Evolutionary conservation across 2,113 vertebrate genomes (phyloP).

Genomic region (Poeciliopsis prolifica): DNA sequence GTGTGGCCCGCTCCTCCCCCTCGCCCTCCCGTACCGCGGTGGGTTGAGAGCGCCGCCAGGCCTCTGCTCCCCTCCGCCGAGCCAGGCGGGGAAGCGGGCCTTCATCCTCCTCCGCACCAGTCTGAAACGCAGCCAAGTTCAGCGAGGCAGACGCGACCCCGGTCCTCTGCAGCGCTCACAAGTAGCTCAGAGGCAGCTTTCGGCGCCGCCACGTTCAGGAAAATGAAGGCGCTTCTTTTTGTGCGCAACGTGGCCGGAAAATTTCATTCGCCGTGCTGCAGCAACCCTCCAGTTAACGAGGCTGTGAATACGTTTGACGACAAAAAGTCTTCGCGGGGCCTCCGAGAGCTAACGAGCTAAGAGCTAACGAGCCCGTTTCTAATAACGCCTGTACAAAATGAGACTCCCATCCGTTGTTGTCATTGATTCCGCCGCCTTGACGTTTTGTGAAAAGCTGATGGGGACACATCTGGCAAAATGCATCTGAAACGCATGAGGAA

Average conservation of each 20-base stretch:
- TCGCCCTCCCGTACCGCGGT: constrained; percentile 49
- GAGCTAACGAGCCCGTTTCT: constrained; percentile 16
- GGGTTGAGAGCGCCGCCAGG: constrained; percentile 38
- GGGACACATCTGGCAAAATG: not conserved
- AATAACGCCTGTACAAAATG: constrained; percentile 56
- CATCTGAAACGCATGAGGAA: not conserved
- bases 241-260: constrained; percentile 1
- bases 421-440: constrained; percentile 75
- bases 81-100: constrained; percentile 41
- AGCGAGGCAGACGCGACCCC: constrained; percentile 29
- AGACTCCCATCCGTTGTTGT: constrained; percentile 71
- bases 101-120: constrained; percentile 66
- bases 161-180: constrained; percentile 26
- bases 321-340: constrained; percentile 10
- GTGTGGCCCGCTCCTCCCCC: constrained; percentile 40
- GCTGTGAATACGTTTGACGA: constrained; percentile 7
- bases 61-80: constrained; percentile 50
- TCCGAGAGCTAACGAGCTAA: not conserved
- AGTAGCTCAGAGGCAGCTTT: constrained; percentile 38
- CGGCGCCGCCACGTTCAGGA: constrained; percentile 3
- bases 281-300: constrained; percentile 5
- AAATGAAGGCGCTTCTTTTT: constrained; percentile 7
- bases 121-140: constrained; percentile 69
- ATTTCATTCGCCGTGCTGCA: constrained; percentile 5
- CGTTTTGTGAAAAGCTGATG: not conserved